Evolutionary conservation across 2,113 vertebrate genomes (phyloP).

Genomic region (Pangasianodon gigas): DNA sequence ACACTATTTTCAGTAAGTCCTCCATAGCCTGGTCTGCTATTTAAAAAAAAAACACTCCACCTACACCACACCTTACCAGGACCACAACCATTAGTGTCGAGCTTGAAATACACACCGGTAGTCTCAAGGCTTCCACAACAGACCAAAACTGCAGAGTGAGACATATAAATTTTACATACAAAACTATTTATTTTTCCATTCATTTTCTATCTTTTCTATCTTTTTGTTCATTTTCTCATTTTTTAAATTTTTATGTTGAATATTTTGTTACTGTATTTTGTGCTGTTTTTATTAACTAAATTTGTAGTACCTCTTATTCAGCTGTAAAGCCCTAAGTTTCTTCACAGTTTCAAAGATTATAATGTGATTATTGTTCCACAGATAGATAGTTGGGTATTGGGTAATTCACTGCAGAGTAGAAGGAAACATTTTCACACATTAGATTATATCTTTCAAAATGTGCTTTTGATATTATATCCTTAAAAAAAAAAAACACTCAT

Average conservation of each 20-base stretch:
- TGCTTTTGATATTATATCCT: not conserved
- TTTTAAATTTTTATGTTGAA: not conserved
- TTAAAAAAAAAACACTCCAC: constrained; percentile 13
- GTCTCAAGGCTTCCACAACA: not conserved
- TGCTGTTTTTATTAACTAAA: not conserved
- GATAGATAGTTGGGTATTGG: not conserved
- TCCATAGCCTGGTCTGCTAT: constrained; percentile 28
- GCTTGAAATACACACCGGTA: not conserved
- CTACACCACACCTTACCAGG: constrained; percentile 32
- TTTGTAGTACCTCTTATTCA: not conserved
- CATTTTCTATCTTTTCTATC: not conserved
- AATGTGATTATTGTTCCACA: not conserved
- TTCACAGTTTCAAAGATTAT: too few relatives aligned
- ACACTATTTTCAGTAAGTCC: constrained; percentile 49
- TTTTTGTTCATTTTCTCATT: not conserved
- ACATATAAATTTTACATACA: not conserved
- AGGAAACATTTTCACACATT: not conserved
- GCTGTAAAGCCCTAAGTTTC: too few relatives aligned
- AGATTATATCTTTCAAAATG: not conserved
- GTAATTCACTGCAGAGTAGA: not conserved
- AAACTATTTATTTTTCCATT: not conserved
- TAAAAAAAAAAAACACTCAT: too few relatives aligned
- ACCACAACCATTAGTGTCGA: constrained; percentile 17
- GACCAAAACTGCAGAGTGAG: not conserved
- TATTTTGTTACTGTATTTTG: not conserved